Percentiles rank a stretch among this genome's conserved stretches.
These are phyloP conservation scores for Alcis repandata DNA, from an alignment of 2,888 invertebrate genomes.

Conservation along the genomic window DNA sequence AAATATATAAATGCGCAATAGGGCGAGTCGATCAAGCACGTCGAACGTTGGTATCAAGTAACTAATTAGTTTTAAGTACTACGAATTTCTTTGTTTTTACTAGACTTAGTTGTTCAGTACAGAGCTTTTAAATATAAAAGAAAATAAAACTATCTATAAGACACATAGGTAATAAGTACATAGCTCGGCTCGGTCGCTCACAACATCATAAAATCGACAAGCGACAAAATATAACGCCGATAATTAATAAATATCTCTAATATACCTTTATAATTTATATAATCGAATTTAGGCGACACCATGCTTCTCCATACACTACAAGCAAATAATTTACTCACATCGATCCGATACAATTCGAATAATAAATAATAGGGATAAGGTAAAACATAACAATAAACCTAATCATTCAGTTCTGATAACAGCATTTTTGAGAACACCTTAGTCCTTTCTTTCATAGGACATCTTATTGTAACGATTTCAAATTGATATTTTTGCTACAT, in stretches of 20 bases:
- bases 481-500: constrained; percentile 4
- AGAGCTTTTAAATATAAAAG: constrained; percentile 58
- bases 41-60: background rate
- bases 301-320: constrained; percentile 83
- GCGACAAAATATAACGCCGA: constrained; percentile 74
- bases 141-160: constrained; percentile 69
- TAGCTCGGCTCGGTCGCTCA: constrained; percentile 68
- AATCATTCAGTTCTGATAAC: constrained; percentile 15
- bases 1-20: no score
- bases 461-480: no score
- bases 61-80: background rate
- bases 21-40: background rate
- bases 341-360: constrained; percentile 74
- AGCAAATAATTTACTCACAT: constrained; percentile 81
- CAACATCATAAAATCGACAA: constrained; percentile 65
- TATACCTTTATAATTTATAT: constrained; percentile 54
- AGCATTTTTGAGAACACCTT: background rate
- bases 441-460: background rate
- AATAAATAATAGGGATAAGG: constrained; percentile 54
- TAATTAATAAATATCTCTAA: constrained; percentile 68
- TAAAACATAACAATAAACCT: constrained; percentile 38
- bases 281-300: constrained; percentile 66
- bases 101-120: constrained; percentile 66
- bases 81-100: background rate
- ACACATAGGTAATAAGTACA: constrained; percentile 71